Conservation (phyloP, 2,888 invertebrate species). For the Drosophila demipolita region DNA sequence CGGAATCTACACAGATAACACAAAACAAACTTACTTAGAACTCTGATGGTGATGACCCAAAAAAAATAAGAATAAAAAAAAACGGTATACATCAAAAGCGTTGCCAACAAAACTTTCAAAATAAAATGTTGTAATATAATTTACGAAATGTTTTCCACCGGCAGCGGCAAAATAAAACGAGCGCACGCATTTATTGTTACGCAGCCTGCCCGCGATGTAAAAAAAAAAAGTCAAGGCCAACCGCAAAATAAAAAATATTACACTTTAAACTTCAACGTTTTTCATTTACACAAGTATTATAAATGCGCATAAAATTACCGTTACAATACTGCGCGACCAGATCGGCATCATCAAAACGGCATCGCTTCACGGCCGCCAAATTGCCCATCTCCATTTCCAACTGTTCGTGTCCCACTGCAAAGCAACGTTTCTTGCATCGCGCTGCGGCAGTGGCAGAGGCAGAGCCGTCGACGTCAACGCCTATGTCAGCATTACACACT, state of each 20-base stretch:
- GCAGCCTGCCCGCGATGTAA: slow-evolving; percentile 43
- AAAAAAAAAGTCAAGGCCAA: slow-evolving; percentile 57
- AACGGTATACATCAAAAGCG: slow-evolving; percentile 6
- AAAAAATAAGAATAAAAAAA: slow-evolving; percentile 4
- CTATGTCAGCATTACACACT: slow-evolving; percentile 24
- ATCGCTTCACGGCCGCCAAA: slow-evolving; percentile 74
- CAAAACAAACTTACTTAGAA: slow-evolving; percentile 3
- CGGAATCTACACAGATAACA: slow-evolving; percentile 28
- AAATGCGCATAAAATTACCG: slow-evolving; percentile 68
- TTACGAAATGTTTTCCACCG: slow-evolving; percentile 65
- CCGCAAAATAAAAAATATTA: slow-evolving; percentile 29
- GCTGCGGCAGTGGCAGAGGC: slow-evolving; percentile 25
- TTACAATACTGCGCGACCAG: slow-evolving; percentile 81
- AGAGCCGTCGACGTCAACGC: slow-evolving; percentile 6
- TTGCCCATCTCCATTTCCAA: slow-evolving; percentile 48
- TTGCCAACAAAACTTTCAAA: slow-evolving; percentile 43
- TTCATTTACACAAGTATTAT: slow-evolving; percentile 17
- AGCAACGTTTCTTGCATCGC: slow-evolving; percentile 81
- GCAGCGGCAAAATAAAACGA: slow-evolving; percentile 47
- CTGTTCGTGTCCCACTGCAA: slow-evolving; percentile 53
- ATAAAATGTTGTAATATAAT: slow-evolving; percentile 57
- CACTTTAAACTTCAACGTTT: slow-evolving; percentile 33
- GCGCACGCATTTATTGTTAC: slow-evolving; percentile 31
- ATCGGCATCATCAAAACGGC: slow-evolving; percentile 81
- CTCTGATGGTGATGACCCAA: slow-evolving; percentile 58